Percentiles rank a stretch among this genome's conserved stretches.
These are phyloP conservation scores for Sisyra terminalis DNA, from an alignment of 2,888 invertebrate species.

Conservation along the genomic window DNA sequence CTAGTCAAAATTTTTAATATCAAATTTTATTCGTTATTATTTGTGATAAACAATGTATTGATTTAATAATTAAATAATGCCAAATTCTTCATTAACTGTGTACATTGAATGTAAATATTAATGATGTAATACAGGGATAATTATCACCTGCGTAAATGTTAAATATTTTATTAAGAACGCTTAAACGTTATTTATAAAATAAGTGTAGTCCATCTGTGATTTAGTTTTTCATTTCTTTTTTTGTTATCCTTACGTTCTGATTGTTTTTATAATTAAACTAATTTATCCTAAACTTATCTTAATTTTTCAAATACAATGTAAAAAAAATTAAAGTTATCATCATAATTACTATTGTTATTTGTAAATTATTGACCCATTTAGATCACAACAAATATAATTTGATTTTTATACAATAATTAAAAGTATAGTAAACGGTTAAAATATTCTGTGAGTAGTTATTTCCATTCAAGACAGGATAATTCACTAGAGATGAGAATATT, in stretches of 20 bases:
- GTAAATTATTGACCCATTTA: not conserved
- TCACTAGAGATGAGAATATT: no score
- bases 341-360: not conserved
- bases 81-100: slow-evolving; percentile 6
- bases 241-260: not conserved
- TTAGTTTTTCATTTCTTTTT: slow-evolving; percentile 1
- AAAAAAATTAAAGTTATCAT: not conserved
- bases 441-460: no score
- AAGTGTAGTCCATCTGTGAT: slow-evolving; percentile 8
- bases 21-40: slow-evolving; percentile 6
- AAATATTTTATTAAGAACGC: slow-evolving; percentile 10
- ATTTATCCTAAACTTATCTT: not conserved
- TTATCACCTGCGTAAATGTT: slow-evolving; percentile 8
- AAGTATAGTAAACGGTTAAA: not conserved
- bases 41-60: slow-evolving; percentile 7
- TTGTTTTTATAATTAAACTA: not conserved
- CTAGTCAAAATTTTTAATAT: slow-evolving; percentile 6
- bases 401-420: not conserved
- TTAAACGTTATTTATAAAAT: slow-evolving; percentile 8
- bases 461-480: no score
- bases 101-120: slow-evolving; percentile 3
- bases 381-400: not conserved
- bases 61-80: slow-evolving; percentile 4
- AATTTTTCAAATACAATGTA: not conserved
- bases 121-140: slow-evolving; percentile 7